Evolutionary conservation across 1,140 invertebrate genomes (phyloP).

Genomic region (Pachypsylla venusta): DNA sequence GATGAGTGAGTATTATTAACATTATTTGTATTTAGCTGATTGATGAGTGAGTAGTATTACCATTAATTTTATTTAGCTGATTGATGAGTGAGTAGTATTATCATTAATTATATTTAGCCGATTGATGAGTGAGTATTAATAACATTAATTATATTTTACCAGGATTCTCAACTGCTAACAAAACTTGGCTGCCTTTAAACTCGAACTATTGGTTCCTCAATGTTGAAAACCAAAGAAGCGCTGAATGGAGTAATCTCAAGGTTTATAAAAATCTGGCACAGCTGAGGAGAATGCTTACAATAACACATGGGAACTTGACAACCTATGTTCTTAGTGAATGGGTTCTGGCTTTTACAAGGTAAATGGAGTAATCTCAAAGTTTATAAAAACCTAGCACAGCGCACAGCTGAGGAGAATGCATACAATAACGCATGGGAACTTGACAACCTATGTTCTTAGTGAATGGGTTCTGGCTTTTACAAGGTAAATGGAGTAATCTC

Average conservation of each 20-base stretch:
- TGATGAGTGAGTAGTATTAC: no score
- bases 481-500: constrained; percentile 32
- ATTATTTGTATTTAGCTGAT: no score
- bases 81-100: no score
- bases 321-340: constrained; percentile 17
- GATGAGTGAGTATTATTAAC: no score
- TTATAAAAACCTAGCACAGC: constrained; percentile 35
- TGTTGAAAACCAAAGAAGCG: constrained; percentile 26
- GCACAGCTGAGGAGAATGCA: constrained; percentile 28
- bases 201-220: constrained; percentile 36
- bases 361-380: constrained; percentile 35
- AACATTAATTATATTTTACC: no score
- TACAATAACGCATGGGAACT: constrained; percentile 30
- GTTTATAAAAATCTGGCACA: constrained; percentile 34
- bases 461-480: constrained; percentile 16
- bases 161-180: constrained; percentile 43
- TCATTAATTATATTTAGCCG: no score
- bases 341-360: constrained; percentile 17
- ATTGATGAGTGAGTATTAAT: no score
- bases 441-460: constrained; percentile 21
- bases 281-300: constrained; percentile 28
- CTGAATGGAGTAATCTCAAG: constrained; percentile 32
- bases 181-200: constrained; percentile 51
- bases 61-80: no score
- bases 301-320: constrained; percentile 31